Conservation (phyloP, 2,113 vertebrate species). For the Numida meleagris region DNA sequence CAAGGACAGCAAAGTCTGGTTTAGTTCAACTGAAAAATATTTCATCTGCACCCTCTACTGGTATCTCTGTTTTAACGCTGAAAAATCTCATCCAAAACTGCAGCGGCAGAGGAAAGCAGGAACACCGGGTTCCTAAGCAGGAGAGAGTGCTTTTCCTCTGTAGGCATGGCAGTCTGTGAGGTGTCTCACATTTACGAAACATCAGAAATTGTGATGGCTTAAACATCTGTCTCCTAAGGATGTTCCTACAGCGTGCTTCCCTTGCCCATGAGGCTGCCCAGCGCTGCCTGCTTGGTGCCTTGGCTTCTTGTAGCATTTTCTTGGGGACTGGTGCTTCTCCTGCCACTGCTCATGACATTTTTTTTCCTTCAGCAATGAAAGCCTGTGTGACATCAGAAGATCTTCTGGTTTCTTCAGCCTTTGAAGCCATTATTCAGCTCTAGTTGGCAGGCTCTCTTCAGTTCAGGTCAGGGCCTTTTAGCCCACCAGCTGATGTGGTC, state of each 20-base stretch:
- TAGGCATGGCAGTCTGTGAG: rapidly evolving
- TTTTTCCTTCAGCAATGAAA: neutral
- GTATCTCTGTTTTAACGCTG: neutral
- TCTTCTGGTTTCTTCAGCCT: neutral
- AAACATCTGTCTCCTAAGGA: neutral
- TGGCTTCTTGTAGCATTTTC: neutral
- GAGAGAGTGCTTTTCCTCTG: neutral
- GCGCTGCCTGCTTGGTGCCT: neutral
- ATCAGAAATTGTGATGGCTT: rapidly evolving
- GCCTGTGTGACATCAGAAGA: neutral
- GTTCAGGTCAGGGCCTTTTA: neutral
- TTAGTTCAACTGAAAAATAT: neutral
- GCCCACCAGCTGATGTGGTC: neutral
- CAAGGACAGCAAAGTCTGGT: too few species aligned
- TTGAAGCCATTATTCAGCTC: neutral
- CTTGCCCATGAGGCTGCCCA: neutral
- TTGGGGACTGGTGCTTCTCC: neutral
- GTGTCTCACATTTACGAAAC: rapidly evolving
- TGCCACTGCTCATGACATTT: rapidly evolving
- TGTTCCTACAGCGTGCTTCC: neutral
- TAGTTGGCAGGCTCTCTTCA: too few species aligned
- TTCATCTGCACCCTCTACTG: conserved; percentile 39
- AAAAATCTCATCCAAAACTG: neutral
- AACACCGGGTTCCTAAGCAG: too few species aligned
- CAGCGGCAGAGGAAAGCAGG: neutral